phyloP scores from a whole-genome alignment of 1,140 invertebrate genomes.

The Homalodisca vitripennis region DNA sequence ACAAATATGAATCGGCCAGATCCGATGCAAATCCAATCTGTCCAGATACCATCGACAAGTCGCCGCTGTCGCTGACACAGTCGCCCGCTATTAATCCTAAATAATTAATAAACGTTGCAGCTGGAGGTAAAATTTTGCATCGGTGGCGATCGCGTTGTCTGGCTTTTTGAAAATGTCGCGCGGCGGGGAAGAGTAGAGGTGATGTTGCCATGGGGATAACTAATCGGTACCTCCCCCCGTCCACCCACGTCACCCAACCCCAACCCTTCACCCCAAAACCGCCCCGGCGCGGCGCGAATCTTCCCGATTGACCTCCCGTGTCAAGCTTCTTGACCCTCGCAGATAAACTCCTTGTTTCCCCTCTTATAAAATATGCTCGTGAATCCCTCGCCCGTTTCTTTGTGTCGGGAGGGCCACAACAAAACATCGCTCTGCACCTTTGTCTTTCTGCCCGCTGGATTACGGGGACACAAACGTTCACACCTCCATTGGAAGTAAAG shows the following conservation, averaged over 20 bases:
- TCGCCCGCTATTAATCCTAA: constrained; percentile 7
- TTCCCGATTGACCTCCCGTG: background rate
- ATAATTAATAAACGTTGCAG: constrained; percentile 13
- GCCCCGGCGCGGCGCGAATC: no score
- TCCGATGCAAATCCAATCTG: constrained; percentile 23
- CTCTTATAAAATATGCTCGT: background rate
- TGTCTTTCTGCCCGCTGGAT: background rate
- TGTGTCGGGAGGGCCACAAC: no score
- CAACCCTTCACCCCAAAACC: no score
- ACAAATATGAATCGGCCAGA: constrained; percentile 14
- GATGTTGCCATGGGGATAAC: background rate
- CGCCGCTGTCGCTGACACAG: background rate
- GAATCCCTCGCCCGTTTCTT: background rate
- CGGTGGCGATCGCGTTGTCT: no score
- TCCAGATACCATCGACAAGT: constrained; percentile 13
- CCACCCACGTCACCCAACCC: background rate
- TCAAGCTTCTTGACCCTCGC: background rate
- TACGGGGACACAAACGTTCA: no score
- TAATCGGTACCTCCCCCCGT: background rate
- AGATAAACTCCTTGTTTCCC: background rate
- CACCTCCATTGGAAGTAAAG: no score
- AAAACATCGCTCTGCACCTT: background rate
- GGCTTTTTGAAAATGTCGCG: no score
- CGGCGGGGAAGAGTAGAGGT: no score
- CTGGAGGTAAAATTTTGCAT: constrained; percentile 16